These are phyloP conservation scores for Drosophila busckii DNA, from an alignment of 1,140 invertebrate species.

Conservation along the genomic window DNA sequence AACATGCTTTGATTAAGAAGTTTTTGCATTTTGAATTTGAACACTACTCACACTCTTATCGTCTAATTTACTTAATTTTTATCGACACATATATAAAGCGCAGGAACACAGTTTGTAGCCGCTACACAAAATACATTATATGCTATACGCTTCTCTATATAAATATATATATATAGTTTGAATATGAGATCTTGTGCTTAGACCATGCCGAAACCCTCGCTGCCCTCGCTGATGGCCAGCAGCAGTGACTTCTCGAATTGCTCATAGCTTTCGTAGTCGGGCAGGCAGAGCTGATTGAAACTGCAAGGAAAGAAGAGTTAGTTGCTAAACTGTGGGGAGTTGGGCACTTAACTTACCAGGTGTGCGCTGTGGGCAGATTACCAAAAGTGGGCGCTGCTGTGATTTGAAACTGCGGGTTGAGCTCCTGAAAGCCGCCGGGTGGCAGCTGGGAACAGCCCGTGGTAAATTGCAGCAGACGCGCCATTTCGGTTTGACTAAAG, in stretches of 20 bases:
- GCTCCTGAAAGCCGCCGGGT: conserved; percentile 91
- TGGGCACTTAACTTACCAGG: conserved; percentile 91
- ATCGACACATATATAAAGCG: conserved; percentile 49
- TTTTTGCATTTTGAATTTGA: too few species aligned
- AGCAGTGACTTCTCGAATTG: conserved; percentile 94
- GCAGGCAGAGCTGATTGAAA: conserved; percentile 97
- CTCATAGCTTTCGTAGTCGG: conserved; percentile 96
- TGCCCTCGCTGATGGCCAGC: conserved; percentile 95
- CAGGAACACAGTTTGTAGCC: conserved; percentile 63
- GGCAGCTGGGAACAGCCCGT: conserved; percentile 95
- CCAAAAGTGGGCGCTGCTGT: conserved; percentile 93
- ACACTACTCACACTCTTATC: conserved; percentile 41
- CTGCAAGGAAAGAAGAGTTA: conserved; percentile 79
- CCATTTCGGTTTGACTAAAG: conserved; percentile 96
- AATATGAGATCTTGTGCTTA: conserved; percentile 79
- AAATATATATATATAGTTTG: conserved; percentile 2
- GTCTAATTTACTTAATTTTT: conserved; percentile 40
- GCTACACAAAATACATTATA: conserved; percentile 42
- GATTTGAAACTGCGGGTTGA: conserved; percentile 94
- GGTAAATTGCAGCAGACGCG: conserved; percentile 95
- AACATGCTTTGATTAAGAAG: too few species aligned
- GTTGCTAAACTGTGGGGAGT: conserved; percentile 1
- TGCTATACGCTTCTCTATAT: neutral
- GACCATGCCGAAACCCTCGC: conserved; percentile 96
- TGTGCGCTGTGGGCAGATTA: conserved; percentile 94